Conservation (phyloP, 2,888 invertebrate species). For the Amblyjoppa proteus region DNA sequence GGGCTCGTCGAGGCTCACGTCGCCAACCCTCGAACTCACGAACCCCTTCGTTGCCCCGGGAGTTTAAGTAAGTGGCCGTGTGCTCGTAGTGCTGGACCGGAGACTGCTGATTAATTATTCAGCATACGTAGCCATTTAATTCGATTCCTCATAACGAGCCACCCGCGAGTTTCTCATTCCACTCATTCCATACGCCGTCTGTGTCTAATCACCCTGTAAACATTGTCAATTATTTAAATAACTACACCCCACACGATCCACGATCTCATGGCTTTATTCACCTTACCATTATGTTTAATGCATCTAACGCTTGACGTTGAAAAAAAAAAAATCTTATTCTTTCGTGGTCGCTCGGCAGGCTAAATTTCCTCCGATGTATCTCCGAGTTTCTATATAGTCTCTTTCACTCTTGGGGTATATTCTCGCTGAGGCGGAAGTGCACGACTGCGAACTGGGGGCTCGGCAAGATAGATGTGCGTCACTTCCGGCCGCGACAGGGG, state of each 20-base stretch:
- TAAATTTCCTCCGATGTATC: conserved; percentile 53
- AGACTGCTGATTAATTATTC: conserved; percentile 82
- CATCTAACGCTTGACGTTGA: conserved; percentile 12
- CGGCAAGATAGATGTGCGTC: conserved; percentile 84
- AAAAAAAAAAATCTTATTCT: conserved; percentile 41
- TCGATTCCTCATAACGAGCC: conserved; percentile 75
- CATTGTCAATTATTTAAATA: conserved; percentile 85
- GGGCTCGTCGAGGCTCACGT: conserved; percentile 10
- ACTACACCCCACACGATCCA: conserved; percentile 58
- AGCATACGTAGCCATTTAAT: conserved; percentile 83
- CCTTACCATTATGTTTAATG: conserved; percentile 22
- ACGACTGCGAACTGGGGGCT: conserved; percentile 76
- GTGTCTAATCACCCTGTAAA: conserved; percentile 76
- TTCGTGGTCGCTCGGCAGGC: conserved; percentile 48
- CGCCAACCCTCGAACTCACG: conserved; percentile 10
- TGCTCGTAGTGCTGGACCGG: conserved; percentile 8
- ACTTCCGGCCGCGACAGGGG: conserved; percentile 85
- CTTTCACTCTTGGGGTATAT: conserved; percentile 41
- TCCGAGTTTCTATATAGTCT: background rate
- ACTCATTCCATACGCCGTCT: conserved; percentile 35
- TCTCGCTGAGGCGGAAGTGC: conserved; percentile 80
- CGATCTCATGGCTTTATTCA: conserved; percentile 6
- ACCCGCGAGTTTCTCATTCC: conserved; percentile 49
- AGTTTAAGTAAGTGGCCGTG: conserved; percentile 58
- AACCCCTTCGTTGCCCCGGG: conserved; percentile 16